These are phyloP conservation scores for Linepithema humile DNA, from an alignment of 1,140 invertebrate genomes.

Conservation along the genomic window DNA sequence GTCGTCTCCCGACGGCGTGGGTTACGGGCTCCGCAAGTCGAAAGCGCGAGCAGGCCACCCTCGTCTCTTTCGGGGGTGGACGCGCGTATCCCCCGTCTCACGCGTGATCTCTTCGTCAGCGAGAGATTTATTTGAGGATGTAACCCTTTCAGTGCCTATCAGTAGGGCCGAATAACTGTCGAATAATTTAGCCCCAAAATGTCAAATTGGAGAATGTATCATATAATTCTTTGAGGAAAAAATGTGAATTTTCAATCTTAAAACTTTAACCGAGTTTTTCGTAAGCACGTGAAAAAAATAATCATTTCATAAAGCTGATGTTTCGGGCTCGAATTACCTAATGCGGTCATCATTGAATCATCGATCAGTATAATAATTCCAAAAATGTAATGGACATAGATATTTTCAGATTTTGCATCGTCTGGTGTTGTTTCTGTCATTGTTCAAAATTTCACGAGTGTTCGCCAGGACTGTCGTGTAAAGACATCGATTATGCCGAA, in stretches of 20 bases:
- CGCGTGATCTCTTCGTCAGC: constrained; percentile 40
- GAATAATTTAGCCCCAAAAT: neutral
- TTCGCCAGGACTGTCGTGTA: neutral
- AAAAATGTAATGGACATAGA: neutral
- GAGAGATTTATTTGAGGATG: constrained; percentile 34
- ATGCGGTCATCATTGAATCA: no score
- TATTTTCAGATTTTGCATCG: neutral
- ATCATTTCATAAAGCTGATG: no score
- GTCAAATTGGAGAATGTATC: neutral
- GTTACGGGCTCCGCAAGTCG: constrained; percentile 68
- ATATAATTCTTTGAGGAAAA: neutral
- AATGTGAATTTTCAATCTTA: neutral
- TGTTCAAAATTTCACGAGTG: constrained; percentile 11
- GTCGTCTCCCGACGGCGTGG: constrained; percentile 78
- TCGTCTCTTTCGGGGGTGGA: neutral
- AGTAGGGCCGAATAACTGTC: neutral
- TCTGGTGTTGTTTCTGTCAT: neutral
- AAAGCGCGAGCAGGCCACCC: constrained; percentile 18
- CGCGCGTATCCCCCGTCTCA: neutral
- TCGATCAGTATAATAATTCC: no score
- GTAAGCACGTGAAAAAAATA: neutral
- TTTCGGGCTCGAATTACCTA: no score
- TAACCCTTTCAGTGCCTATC: neutral
- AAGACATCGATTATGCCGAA: neutral
- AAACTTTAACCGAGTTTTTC: neutral